phyloP scores from a whole-genome alignment of 2,888 invertebrate genomes.

The Megaustenia siamemsis region DNA sequence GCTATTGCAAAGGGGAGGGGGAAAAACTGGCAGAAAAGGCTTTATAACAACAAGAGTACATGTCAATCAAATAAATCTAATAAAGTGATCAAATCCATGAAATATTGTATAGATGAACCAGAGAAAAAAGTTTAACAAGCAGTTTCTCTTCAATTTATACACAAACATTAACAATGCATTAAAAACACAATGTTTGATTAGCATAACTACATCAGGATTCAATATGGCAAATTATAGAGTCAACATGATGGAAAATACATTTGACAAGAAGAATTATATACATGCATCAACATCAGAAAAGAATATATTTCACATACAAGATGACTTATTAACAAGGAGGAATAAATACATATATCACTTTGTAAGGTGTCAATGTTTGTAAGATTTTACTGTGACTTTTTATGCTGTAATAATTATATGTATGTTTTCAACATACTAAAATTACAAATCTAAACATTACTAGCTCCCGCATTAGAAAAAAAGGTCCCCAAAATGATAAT shows the following conservation, averaged over 20 bases:
- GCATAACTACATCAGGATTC: slow-evolving; percentile 12
- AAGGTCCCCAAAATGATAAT: neutral
- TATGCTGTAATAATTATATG: neutral
- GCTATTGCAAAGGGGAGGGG: neutral
- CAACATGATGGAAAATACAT: slow-evolving; percentile 7
- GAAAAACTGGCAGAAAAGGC: slow-evolving; percentile 28
- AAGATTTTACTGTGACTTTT: slow-evolving; percentile 14
- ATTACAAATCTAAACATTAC: neutral
- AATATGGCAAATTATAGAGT: slow-evolving; percentile 48
- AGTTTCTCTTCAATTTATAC: slow-evolving; percentile 14
- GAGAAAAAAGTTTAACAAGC: slow-evolving; percentile 32
- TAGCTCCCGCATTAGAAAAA: neutral
- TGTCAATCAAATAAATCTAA: slow-evolving; percentile 8
- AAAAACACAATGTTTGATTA: slow-evolving; percentile 44
- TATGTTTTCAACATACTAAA: neutral
- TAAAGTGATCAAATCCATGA: slow-evolving; percentile 31
- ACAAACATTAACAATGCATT: neutral
- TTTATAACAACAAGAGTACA: slow-evolving; percentile 32
- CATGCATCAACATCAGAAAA: slow-evolving; percentile 34
- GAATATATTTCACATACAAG: no score
- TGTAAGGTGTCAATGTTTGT: neutral
- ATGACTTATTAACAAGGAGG: slow-evolving; percentile 36
- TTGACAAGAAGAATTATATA: slow-evolving; percentile 37
- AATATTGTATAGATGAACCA: slow-evolving; percentile 33
- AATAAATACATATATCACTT: slow-evolving; percentile 52